A percentile compares a stretch with the other conserved stretches of the same genome.
Conservation (phyloP, 1,140 invertebrate species). For the Littorina saxatilis region DNA sequence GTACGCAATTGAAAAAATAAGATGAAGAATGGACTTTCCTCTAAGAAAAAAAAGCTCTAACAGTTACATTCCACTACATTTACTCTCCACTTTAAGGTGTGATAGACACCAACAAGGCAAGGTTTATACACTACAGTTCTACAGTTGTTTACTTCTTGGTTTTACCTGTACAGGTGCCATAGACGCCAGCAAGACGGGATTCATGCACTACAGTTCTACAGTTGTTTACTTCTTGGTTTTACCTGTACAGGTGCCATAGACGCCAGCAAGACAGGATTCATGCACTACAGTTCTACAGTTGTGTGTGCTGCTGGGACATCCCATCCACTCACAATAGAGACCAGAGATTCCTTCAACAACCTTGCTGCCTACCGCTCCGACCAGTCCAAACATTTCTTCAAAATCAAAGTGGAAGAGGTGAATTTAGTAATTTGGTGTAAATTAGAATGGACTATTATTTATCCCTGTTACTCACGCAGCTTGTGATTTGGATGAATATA, state of each 20-base stretch:
- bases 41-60: no score
- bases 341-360: constrained; percentile 92
- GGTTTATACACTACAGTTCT: no score
- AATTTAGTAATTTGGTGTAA: constrained; percentile 1
- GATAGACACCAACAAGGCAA: no score
- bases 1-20: no score
- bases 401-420: constrained; percentile 75
- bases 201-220: constrained; percentile 65
- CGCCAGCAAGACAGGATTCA: constrained; percentile 89
- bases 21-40: no score
- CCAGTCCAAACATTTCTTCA: constrained; percentile 79
- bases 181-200: no score
- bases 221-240: constrained; percentile 50
- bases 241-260: constrained; percentile 85
- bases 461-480: no score
- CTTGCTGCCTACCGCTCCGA: constrained; percentile 82
- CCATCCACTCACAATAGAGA: constrained; percentile 90
- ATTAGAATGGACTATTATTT: no score
- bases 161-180: constrained; percentile 54
- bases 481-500: no score
- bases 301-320: constrained; percentile 87
- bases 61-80: no score
- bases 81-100: no score
- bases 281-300: constrained; percentile 90
- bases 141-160: no score